These are phyloP conservation scores for Heliothis peltigera DNA, from an alignment of 2,888 invertebrate genomes.

Conservation along the genomic window DNA sequence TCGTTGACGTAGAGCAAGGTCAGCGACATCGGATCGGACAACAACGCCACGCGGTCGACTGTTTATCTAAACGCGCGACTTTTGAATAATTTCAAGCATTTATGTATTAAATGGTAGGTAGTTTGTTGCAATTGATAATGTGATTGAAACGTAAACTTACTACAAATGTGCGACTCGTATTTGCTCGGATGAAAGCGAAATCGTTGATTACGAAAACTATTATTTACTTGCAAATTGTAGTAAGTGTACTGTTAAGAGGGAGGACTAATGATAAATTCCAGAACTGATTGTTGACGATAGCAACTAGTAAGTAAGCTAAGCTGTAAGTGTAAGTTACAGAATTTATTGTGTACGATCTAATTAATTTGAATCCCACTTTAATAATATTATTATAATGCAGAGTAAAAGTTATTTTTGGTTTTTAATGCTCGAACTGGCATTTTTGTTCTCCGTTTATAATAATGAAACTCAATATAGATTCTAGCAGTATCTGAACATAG, in stretches of 20 bases:
- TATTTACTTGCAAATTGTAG: slow-evolving; percentile 53
- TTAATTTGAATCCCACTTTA: slow-evolving; percentile 68
- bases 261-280: slow-evolving; percentile 73
- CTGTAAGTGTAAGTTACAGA: slow-evolving; percentile 78
- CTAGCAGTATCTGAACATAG: slow-evolving; percentile 32
- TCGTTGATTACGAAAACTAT: slow-evolving; percentile 1
- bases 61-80: slow-evolving; percentile 22
- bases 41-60: slow-evolving; percentile 7
- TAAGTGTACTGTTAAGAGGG: slow-evolving; percentile 63
- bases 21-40: slow-evolving; percentile 9
- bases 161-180: slow-evolving; percentile 30
- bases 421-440: slow-evolving; percentile 69
- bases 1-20: slow-evolving; percentile 29
- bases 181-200: neutral
- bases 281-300: slow-evolving; percentile 84
- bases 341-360: slow-evolving; percentile 66
- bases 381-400: slow-evolving; percentile 58
- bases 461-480: slow-evolving; percentile 34
- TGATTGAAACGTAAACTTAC: slow-evolving; percentile 49
- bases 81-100: slow-evolving; percentile 55
- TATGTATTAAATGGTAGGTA: slow-evolving; percentile 58
- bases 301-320: slow-evolving; percentile 82
- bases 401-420: slow-evolving; percentile 52
- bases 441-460: slow-evolving; percentile 51
- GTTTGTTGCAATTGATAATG: slow-evolving; percentile 54